Evolutionary conservation across 2,888 invertebrate genomes (phyloP), one percentile per base, ranked within the genome.

Genomic region (Thyatira batis): DNA sequence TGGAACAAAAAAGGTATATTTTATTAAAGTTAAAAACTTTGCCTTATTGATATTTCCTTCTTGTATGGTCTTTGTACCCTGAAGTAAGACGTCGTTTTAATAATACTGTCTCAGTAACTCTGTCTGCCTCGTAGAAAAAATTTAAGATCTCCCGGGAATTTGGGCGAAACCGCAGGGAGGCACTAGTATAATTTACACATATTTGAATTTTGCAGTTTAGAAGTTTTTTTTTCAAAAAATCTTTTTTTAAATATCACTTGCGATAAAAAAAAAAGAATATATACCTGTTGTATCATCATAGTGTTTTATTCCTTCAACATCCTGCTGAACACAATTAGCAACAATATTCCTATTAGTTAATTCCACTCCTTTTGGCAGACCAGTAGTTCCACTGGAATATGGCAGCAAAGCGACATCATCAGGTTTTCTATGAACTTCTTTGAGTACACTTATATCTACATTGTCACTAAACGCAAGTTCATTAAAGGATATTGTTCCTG

Each of bases 381-480:
- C 97, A 0, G 97, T 97, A 0, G 97, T 97, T 0, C 96, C 96
- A 77, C 96, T 97, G 2, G 97, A 97, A 86, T 95, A 97, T 0
- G 96, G 97, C 53, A 97, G 72, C 20, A 96, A 81, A 0, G 93
- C 93, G 2, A 94, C 82, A 65, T 95, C 95, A 9, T 94, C 87
- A 1, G 90, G 67, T 11, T 68, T 75, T 45, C 77, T 78, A 1
- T 71, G 76, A 30, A 87, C 83, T n/a, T 84, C 69, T 57, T 81
- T 88, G 11, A 94, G 65, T 45, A 86, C 76, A 57, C 89, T 85
- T 25, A 90, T 85, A 57, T 94, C 93, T n/a, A 93, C 80, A 65
- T 74, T 71, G 27, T 84, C 82, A 25, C 82, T 87, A 54, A 92
- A 80, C 1, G 88, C 87, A 17, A 94, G 67, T 76, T 94, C 94